These are phyloP conservation scores for Parascotia fuliginaria DNA, from an alignment of 2,888 invertebrate genomes.

Conservation along the genomic window DNA sequence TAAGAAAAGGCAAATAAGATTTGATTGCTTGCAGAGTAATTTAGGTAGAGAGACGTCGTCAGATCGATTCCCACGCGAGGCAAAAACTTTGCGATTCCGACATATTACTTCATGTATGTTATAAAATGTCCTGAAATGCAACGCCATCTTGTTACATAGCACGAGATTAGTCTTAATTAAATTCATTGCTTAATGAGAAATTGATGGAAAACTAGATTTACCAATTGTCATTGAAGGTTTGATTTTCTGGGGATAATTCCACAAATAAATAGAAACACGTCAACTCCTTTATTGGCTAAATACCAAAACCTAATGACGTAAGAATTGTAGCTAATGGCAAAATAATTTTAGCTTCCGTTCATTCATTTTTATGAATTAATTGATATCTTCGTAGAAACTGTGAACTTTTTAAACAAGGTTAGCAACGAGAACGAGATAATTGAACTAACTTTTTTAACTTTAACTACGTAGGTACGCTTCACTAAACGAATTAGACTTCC, in stretches of 20 bases:
- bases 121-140: too few species aligned
- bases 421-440: conserved; percentile 5
- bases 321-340: conserved; percentile 1
- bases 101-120: too few species aligned
- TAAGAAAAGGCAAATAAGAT: too few species aligned
- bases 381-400: neutral
- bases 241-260: neutral
- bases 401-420: neutral
- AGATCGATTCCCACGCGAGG: too few species aligned
- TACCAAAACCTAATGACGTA: conserved; percentile 5
- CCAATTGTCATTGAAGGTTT: neutral
- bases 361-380: neutral
- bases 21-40: too few species aligned
- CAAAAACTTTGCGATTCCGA: too few species aligned
- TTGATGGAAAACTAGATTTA: neutral
- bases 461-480: too few species aligned
- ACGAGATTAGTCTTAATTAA: too few species aligned
- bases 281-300: conserved; percentile 9
- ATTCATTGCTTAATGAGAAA: too few species aligned
- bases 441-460: neutral
- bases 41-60: too few species aligned
- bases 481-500: neutral
- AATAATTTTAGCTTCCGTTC: neutral
- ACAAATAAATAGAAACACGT: neutral
- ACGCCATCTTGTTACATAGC: too few species aligned